Evolutionary conservation across 2,888 invertebrate genomes (phyloP), one percentile per base, ranked within the genome.

Genomic region (Patella caerulea): DNA sequence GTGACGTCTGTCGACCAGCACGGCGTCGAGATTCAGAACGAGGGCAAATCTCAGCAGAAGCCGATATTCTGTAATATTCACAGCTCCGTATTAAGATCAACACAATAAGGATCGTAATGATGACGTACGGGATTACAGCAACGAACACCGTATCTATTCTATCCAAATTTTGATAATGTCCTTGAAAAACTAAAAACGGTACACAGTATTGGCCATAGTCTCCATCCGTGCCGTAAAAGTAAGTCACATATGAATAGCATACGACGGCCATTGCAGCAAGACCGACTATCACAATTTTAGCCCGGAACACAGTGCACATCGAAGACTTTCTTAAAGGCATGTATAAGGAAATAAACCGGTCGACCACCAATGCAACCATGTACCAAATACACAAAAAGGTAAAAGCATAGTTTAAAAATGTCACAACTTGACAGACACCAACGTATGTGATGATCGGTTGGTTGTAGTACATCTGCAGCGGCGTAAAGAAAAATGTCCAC

Each of bases 371-470:
- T 3, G 87, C 84, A 1, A 86, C 83, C 45, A 86, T 78, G 78
- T 87, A 88, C 88, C 88, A 88, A 56, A 85, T 84, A 3, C 86
- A 84, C 29, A 88, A 79, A 78, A 88, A 88, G 5, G 84, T 83
- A 76, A 86, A 87, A 9, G 85, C 86, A 72, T 82, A 83, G 77
- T 95, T 94, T n/a, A 94, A 87, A 89, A 96, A 96, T 17, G 94
- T 94, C 83, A 95, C 94, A 65, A 94, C 91, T 87, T 96, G 95
- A 86, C 96, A 96, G 92, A 93, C 93, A 12, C 94, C 94, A 19
- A 93, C 52, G 90, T 92, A 81, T 0, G 74, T 72, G 72, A 81
- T 78, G 1, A 86, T 53, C 3, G 78, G 78, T 19, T 86, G 69
- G 15, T 82, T 74, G 72, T 82, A 80, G 45, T 78, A 78, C 2